Percentiles rank a stretch among this genome's conserved stretches.
Conservation (phyloP, 1,140 invertebrate species). For the Pogonus chalceus region DNA sequence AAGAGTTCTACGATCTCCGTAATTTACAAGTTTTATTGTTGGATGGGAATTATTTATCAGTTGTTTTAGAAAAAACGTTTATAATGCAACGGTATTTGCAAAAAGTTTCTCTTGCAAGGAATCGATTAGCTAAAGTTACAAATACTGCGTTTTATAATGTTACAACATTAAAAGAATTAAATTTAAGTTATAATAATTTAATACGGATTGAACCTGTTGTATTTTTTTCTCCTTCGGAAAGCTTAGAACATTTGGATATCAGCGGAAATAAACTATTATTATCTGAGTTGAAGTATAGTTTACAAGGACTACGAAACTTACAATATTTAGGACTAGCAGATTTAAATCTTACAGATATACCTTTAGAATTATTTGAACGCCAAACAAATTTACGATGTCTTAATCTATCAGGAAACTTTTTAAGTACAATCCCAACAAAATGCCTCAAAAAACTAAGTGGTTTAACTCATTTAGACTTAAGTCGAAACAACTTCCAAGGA, state of each 20-base stretch:
- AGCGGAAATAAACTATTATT: slow-evolving; percentile 50
- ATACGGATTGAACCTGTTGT: slow-evolving; percentile 49
- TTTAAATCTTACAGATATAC: slow-evolving; percentile 44
- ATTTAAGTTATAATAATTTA: slow-evolving; percentile 65
- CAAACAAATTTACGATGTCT: slow-evolving; percentile 41
- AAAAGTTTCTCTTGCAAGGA: slow-evolving; percentile 51
- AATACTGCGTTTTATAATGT: slow-evolving; percentile 57
- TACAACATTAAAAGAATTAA: slow-evolving; percentile 50
- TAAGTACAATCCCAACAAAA: slow-evolving; percentile 27
- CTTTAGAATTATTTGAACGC: slow-evolving; percentile 40
- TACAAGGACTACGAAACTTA: slow-evolving; percentile 46
- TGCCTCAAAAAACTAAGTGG: no score
- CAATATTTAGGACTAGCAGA: slow-evolving; percentile 46
- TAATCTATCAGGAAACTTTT: slow-evolving; percentile 44
- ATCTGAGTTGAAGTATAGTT: slow-evolving; percentile 35
- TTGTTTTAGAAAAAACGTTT: slow-evolving; percentile 63
- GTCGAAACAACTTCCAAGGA: slow-evolving; percentile 47
- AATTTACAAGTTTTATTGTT: slow-evolving; percentile 55
- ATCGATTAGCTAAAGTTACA: slow-evolving; percentile 60
- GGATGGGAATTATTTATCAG: slow-evolving; percentile 67
- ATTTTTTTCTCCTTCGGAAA: slow-evolving; percentile 48
- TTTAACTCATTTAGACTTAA: slow-evolving; percentile 48
- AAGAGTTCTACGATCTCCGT: slow-evolving; percentile 60
- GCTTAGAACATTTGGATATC: slow-evolving; percentile 49
- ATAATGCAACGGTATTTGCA: slow-evolving; percentile 48